phyloP scores from a whole-genome alignment of 2,888 invertebrate genomes.

The Neoscelio sp. region DNA sequence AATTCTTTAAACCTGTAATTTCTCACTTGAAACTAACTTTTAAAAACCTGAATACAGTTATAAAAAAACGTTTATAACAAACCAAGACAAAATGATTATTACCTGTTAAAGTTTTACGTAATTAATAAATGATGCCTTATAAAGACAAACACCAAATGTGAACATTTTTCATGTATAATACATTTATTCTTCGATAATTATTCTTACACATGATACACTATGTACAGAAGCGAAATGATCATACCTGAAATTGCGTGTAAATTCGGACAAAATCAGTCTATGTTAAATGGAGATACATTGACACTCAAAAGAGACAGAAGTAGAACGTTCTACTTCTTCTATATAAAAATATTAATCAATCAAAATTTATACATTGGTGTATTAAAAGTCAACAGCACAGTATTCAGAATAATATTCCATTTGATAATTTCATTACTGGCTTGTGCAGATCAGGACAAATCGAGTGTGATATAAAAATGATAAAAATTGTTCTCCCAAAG shows the following conservation, averaged over 20 bases:
- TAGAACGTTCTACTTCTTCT: background rate
- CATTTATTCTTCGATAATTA: conserved; percentile 31
- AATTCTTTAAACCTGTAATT: too few relatives aligned
- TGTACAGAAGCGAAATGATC: conserved; percentile 48
- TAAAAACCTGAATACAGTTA: too few relatives aligned
- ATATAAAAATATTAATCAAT: background rate
- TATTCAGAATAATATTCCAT: too few relatives aligned
- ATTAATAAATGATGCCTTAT: background rate
- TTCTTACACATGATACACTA: conserved; percentile 65
- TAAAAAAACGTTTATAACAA: too few relatives aligned
- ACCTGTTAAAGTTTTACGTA: too few relatives aligned
- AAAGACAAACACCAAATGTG: background rate
- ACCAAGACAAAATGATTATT: too few relatives aligned
- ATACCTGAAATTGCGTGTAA: conserved; percentile 6
- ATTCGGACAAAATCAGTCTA: background rate
- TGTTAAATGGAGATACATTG: background rate
- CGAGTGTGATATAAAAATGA: too few relatives aligned
- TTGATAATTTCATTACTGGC: too few relatives aligned
- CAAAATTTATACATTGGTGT: too few relatives aligned
- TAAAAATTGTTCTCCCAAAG: too few relatives aligned
- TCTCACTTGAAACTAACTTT: too few relatives aligned
- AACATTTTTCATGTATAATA: conserved; percentile 26
- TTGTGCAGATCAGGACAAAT: too few relatives aligned
- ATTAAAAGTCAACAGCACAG: background rate
- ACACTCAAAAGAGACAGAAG: background rate